Conservation (phyloP, 2,888 invertebrate genomes). For the Tuta absoluta region DNA sequence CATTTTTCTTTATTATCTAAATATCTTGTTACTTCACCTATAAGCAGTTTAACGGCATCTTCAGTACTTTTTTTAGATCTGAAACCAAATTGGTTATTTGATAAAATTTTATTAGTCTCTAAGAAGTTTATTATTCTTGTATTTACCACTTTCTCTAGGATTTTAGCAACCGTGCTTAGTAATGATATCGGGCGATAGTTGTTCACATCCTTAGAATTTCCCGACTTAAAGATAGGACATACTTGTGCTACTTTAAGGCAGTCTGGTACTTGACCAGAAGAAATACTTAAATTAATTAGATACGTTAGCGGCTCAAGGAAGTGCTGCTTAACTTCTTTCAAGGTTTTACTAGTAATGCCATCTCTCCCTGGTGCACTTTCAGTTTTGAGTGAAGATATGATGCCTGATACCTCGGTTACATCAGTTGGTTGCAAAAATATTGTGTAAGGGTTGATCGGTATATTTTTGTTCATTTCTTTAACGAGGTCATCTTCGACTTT, state of each 20-base stretch:
- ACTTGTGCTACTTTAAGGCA: constrained; percentile 11
- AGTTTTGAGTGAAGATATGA: neutral
- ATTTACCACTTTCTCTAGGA: constrained; percentile 10
- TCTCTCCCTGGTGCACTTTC: constrained; percentile 3
- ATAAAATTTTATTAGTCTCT: constrained; percentile 1
- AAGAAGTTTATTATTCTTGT: constrained; percentile 4
- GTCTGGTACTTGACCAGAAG: neutral
- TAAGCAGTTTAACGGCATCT: constrained; percentile 7
- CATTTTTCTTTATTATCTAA: neutral
- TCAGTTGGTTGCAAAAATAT: neutral
- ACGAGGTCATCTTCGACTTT: neutral
- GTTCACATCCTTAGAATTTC: neutral
- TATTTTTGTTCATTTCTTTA: neutral
- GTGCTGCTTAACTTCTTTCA: neutral
- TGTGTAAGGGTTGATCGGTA: neutral
- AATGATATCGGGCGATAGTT: constrained; percentile 13
- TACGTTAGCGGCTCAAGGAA: neutral
- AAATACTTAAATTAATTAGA: constrained; percentile 7
- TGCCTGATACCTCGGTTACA: neutral
- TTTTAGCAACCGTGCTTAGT: neutral
- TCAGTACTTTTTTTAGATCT: neutral
- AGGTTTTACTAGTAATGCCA: neutral
- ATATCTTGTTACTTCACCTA: neutral
- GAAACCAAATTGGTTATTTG: constrained; percentile 16
- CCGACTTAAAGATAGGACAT: constrained; percentile 2